Evolutionary conservation across 2,888 invertebrate species (phyloP), one percentile per base, ranked within the genome.

Genomic region (Calliphora vomitoria): DNA sequence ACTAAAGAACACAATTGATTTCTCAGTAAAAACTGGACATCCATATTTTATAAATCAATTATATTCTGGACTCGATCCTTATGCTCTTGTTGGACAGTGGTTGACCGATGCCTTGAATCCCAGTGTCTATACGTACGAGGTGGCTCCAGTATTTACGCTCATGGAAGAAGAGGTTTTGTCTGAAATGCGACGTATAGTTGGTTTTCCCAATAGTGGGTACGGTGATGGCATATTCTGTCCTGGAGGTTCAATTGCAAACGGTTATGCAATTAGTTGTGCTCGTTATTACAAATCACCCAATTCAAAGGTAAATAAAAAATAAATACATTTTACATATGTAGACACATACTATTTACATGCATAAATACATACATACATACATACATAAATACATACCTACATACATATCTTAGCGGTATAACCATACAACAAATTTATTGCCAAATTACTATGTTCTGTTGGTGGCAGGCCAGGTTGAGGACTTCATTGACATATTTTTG

Each of bases 181-280:
- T 11, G 97, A 97, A 92, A 97, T 98, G 97, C 95, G 98, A 74
- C 94, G 94, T 64, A 95, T 97, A 71, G 95, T 98, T 44, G 97
- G 97, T 0, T 97, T 96, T 94, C 94, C 95, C 35, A 94, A 95
- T 74, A 96, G 96, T 0, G 97, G 96, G 0, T 88, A 89, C 35
- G 98, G 97, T 0, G 98, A 98, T 92, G 98, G 98, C 0, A 97
- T 98, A 83, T 98, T 98, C 93, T 97, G 97, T 91, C 98, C 98
- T 0, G 98, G 98, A 53, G 98, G 98, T 0, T 98, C 98, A 0
- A 96, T 98, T 90, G 96, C 98, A 6, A 98, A 98, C 92, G 98
- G 98, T 75, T 98, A 98, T 91, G 98, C 97, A n/a, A 97, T 98
- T 83, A 97, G 97, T 91, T 95, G 97, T 90, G 98, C 98, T 2